Conservation (phyloP, 1,140 invertebrate genomes). For the Ostrea denselamellosa region DNA sequence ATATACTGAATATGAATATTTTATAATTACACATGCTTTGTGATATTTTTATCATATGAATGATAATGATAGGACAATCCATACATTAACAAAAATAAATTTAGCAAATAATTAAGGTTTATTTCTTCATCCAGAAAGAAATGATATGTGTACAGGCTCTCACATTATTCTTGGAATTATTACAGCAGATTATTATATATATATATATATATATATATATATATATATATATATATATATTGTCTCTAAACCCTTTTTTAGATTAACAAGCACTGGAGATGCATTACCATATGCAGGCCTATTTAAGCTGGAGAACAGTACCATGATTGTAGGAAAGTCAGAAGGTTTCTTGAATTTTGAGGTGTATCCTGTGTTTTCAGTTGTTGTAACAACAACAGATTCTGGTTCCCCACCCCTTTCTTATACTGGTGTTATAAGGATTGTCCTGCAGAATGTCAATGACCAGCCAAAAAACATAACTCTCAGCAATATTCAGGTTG, state of each 20-base stretch:
- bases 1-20: too few relatives aligned
- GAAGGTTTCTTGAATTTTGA: slow-evolving; percentile 61
- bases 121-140: too few relatives aligned
- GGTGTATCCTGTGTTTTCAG: slow-evolving; percentile 52
- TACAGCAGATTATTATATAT: too few relatives aligned
- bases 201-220: too few relatives aligned
- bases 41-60: too few relatives aligned
- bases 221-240: too few relatives aligned
- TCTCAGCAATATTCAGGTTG: slow-evolving; percentile 46
- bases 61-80: too few relatives aligned
- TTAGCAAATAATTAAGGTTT: too few relatives aligned
- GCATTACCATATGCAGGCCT: slow-evolving; percentile 43
- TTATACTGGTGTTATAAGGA: slow-evolving; percentile 51
- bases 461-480: slow-evolving; percentile 65
- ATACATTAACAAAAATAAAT: too few relatives aligned
- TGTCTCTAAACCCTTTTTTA: slow-evolving; percentile 38
- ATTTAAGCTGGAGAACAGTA: slow-evolving; percentile 59
- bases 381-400: slow-evolving; percentile 62
- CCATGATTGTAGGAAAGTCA: slow-evolving; percentile 57
- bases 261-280: slow-evolving; percentile 47
- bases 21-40: too few relatives aligned
- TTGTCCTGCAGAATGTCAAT: slow-evolving; percentile 63
- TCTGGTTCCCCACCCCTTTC: slow-evolving; percentile 59
- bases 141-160: too few relatives aligned
- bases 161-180: too few relatives aligned